A percentile compares a stretch with the other conserved stretches of the same genome.
Conservation (phyloP, 2,888 invertebrate species). For the Drosophila sordidula region DNA sequence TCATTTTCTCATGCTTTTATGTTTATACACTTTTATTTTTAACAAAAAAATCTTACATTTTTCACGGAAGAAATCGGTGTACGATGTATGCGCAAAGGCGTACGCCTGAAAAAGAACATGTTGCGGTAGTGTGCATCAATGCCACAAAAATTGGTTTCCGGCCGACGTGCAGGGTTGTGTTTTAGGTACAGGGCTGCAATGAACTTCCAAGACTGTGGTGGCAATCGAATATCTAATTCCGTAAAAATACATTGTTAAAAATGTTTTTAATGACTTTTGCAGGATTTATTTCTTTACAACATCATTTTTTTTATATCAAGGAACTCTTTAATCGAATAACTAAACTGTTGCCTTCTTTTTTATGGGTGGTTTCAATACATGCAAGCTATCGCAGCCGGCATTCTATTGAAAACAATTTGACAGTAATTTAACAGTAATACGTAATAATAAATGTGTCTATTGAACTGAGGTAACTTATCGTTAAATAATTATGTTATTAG, state of each 20-base stretch:
- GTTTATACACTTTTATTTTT: conserved; percentile 51
- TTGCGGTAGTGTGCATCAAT: conserved; percentile 72
- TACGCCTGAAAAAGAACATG: conserved; percentile 85
- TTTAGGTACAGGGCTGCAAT: conserved; percentile 46
- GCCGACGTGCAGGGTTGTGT: conserved; percentile 50
- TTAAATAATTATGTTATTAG: neutral
- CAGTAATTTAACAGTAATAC: neutral
- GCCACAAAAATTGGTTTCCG: conserved; percentile 58
- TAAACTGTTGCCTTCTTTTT: neutral
- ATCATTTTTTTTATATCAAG: neutral
- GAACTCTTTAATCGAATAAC: neutral
- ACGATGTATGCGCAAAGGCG: conserved; percentile 84
- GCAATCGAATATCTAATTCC: conserved; percentile 23
- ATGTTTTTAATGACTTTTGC: neutral
- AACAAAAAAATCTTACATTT: conserved; percentile 81
- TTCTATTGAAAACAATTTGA: neutral
- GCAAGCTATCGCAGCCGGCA: neutral
- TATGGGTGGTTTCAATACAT: neutral
- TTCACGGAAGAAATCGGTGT: conserved; percentile 78
- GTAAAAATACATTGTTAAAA: neutral
- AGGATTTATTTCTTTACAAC: neutral
- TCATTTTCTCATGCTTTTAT: conserved; percentile 28
- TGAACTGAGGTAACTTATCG: neutral
- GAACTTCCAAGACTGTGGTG: neutral
- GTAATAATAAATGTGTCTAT: neutral